These are phyloP conservation scores for Anas platyrhynchos DNA, from an alignment of 2,113 vertebrate species.

Conservation along the genomic window DNA sequence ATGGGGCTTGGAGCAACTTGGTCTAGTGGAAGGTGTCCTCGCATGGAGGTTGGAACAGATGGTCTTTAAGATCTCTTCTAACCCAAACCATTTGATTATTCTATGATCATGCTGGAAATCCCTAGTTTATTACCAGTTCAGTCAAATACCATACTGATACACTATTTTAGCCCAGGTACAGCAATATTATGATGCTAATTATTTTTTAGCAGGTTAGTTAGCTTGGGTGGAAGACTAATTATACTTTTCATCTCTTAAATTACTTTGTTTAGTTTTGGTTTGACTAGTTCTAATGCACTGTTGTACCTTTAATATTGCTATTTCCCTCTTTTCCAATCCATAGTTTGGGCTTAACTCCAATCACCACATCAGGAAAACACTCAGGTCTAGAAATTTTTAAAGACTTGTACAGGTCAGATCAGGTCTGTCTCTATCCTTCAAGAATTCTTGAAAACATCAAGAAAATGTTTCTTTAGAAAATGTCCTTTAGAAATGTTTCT, in stretches of 20 bases:
- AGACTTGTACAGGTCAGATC: neutral
- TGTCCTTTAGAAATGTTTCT: neutral
- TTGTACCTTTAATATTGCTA: neutral
- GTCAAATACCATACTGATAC: neutral
- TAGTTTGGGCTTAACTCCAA: neutral
- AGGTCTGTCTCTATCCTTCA: neutral
- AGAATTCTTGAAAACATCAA: neutral
- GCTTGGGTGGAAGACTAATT: neutral
- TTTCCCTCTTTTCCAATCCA: neutral
- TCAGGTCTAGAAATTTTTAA: neutral
- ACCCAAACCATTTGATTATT: too few relatives aligned
- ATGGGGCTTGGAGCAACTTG: too few relatives aligned
- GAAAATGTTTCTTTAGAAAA: too few relatives aligned
- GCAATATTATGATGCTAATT: neutral
- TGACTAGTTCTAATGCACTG: neutral
- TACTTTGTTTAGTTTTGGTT: neutral
- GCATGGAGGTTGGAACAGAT: too few relatives aligned
- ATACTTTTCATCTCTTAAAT: neutral
- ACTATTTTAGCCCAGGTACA: neutral
- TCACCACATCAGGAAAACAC: neutral
- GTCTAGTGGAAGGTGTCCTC: too few relatives aligned
- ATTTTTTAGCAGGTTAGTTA: neutral
- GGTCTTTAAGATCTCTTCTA: too few relatives aligned
- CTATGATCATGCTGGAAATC: neutral
- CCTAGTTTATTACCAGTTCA: neutral